Percentiles rank a stretch among this genome's conserved stretches.
Evolutionary conservation across 1,140 invertebrate species (phyloP).

Genomic region (Drosophila oshimai): DNA sequence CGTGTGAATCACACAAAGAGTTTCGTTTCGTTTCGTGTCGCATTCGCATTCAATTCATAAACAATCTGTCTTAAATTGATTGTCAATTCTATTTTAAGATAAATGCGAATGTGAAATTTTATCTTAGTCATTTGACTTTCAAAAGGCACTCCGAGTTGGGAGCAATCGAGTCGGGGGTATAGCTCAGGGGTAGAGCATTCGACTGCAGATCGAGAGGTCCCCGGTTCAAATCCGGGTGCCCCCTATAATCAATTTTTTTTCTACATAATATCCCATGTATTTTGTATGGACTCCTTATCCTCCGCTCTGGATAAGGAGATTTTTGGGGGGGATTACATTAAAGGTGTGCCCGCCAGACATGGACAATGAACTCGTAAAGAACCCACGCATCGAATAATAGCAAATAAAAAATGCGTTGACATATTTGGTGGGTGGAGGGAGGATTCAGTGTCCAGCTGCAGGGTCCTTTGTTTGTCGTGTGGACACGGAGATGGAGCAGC

Average conservation of each 20-base stretch:
- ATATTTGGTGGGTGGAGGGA: not conserved
- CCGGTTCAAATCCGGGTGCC: slow-evolving; percentile 97
- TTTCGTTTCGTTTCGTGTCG: too few species aligned
- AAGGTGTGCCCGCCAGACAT: slow-evolving; percentile 8
- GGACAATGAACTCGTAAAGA: slow-evolving; percentile 33
- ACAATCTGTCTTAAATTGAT: slow-evolving; percentile 24
- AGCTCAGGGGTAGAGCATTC: slow-evolving; percentile 97
- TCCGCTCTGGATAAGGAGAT: not conserved
- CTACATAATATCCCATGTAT: too few species aligned
- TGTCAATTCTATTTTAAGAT: slow-evolving; percentile 34
- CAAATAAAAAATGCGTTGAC: slow-evolving; percentile 35
- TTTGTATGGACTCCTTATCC: not conserved
- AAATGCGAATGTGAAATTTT: slow-evolving; percentile 12
- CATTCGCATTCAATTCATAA: not conserved
- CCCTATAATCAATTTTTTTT: slow-evolving; percentile 84
- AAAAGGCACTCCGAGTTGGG: not conserved
- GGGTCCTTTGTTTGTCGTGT: slow-evolving; percentile 28
- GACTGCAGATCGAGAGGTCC: slow-evolving; percentile 97
- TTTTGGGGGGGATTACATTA: slow-evolving; percentile 2
- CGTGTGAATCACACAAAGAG: slow-evolving; percentile 15
- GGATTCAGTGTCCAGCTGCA: not conserved
- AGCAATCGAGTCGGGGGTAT: slow-evolving; percentile 86
- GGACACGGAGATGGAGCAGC: slow-evolving; percentile 14
- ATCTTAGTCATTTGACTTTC: not conserved
- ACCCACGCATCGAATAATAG: slow-evolving; percentile 11